Conservation (phyloP, 37 sponge, comb jelly and placozoan genomes). For the Axinella damicornis region DNA sequence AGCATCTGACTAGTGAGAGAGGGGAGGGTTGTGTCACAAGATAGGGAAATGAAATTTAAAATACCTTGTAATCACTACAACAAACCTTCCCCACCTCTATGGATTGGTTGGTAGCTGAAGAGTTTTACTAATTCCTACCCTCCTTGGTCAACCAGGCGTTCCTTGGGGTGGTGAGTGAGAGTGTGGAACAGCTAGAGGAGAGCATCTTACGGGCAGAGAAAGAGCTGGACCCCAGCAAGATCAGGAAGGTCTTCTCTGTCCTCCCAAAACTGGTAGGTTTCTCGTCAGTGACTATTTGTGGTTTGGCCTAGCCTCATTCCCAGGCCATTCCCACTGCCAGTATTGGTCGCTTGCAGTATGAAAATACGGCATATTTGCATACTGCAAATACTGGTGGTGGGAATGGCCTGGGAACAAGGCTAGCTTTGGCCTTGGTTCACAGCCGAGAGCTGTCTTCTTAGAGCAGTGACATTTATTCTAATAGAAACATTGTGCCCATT, state of each 20-base stretch:
- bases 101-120: background rate
- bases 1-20: no score
- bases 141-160: constrained; percentile 52
- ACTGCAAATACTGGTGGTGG: no score
- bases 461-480: background rate
- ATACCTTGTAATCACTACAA: no score
- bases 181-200: constrained; percentile 69
- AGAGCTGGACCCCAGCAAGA: constrained; percentile 69
- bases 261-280: constrained; percentile 51
- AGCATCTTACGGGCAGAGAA: constrained; percentile 59
- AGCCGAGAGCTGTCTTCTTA: background rate
- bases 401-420: no score
- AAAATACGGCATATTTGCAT: no score
- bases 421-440: no score
- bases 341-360: no score
- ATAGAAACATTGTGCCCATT: no score
- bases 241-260: constrained; percentile 66
- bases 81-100: no score
- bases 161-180: constrained; percentile 47
- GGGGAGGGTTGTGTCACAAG: no score
- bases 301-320: background rate
- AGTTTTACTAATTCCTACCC: background rate
- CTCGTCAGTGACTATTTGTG: background rate
- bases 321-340: no score
- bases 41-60: no score